These are phyloP conservation scores for Synergus laeviventris DNA, from an alignment of 2,888 invertebrate genomes.

Conservation along the genomic window DNA sequence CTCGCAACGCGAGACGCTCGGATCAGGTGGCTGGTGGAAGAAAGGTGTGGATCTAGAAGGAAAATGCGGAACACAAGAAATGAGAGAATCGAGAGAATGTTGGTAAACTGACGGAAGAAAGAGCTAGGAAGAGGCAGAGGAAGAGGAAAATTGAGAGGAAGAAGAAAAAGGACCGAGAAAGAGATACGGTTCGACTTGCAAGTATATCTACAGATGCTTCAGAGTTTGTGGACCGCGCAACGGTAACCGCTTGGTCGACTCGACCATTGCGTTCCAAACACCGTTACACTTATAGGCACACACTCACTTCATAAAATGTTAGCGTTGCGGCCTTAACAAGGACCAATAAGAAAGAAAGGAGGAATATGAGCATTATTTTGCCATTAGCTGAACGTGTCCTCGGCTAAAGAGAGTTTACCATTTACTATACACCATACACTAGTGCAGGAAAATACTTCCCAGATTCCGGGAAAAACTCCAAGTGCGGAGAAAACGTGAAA, in stretches of 20 bases:
- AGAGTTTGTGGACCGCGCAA: constrained; percentile 74
- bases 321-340: constrained; percentile 55
- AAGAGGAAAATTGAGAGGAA: constrained; percentile 49
- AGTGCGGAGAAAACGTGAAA: background rate
- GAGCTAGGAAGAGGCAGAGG: constrained; percentile 49
- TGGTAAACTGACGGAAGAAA: constrained; percentile 14
- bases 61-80: constrained; percentile 50
- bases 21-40: constrained; percentile 31
- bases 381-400: background rate
- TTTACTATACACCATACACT: background rate
- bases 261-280: constrained; percentile 65
- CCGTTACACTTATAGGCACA: constrained; percentile 73
- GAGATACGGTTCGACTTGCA: constrained; percentile 51
- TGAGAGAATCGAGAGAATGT: constrained; percentile 33
- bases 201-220: constrained; percentile 53
- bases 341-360: constrained; percentile 38
- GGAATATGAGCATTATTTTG: constrained; percentile 7
- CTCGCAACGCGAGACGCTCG: constrained; percentile 18
- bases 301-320: constrained; percentile 60
- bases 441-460: background rate
- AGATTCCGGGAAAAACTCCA: background rate
- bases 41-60: background rate
- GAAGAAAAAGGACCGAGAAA: constrained; percentile 44
- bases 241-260: constrained; percentile 65
- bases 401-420: background rate